Conservation (phyloP, 2,113 vertebrate species). For the Xiphorhynchus elegans region DNA sequence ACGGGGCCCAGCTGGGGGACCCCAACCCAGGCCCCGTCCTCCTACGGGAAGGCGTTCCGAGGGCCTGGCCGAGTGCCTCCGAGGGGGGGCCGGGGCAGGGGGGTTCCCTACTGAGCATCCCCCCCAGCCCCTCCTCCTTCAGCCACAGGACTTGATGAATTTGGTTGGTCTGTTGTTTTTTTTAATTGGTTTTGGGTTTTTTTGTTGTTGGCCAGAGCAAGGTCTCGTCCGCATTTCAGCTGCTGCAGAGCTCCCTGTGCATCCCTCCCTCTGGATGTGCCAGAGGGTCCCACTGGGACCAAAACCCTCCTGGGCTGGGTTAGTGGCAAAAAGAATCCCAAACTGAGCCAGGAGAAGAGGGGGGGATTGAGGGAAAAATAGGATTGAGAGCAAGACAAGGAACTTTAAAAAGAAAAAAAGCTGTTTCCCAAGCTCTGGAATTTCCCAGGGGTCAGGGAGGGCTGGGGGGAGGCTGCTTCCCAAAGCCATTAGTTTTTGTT, state of each 20-base stretch:
- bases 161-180: too few species aligned
- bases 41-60: conserved; percentile 75
- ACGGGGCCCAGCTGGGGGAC: conserved; percentile 72
- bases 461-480: neutral
- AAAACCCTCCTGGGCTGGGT: conserved; percentile 32
- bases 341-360: neutral
- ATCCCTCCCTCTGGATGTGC: neutral
- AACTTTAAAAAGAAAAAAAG: neutral
- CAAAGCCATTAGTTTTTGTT: neutral
- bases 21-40: conserved; percentile 60
- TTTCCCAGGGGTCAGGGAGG: neutral
- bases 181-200: neutral
- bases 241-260: conserved; percentile 53
- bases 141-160: conserved; percentile 18
- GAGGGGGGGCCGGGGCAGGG: conserved; percentile 79
- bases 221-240: conserved; percentile 65
- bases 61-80: conserved; percentile 74
- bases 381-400: neutral
- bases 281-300: neutral
- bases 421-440: neutral
- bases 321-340: conserved; percentile 34
- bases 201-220: conserved; percentile 49
- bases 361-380: neutral
- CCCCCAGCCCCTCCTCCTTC: conserved; percentile 35
- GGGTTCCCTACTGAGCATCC: conserved; percentile 76